These are phyloP conservation scores for Siphlonurus alternatus DNA, from an alignment of 2,888 invertebrate genomes.

Conservation along the genomic window DNA sequence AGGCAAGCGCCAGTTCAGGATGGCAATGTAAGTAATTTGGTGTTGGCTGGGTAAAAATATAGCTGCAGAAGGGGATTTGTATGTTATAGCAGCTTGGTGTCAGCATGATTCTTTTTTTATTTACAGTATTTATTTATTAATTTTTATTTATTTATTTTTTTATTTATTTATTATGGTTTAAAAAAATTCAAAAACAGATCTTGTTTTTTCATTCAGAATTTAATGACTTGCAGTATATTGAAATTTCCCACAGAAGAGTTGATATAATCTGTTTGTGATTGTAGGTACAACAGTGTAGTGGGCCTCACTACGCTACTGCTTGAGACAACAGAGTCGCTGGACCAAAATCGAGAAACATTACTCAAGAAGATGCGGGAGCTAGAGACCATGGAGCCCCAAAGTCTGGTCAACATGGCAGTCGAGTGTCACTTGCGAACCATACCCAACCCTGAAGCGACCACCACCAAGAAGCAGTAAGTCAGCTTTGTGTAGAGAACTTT, in stretches of 20 bases:
- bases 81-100: background rate
- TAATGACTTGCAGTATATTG: too few species aligned
- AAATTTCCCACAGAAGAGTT: too few species aligned
- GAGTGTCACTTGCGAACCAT: constrained; percentile 37
- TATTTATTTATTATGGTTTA: background rate
- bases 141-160: background rate
- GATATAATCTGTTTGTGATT: background rate
- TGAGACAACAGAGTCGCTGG: background rate
- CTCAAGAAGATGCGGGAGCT: background rate
- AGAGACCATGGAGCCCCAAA: constrained; percentile 1
- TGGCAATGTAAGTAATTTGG: background rate
- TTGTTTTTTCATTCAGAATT: background rate
- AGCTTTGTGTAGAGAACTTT: too few species aligned
- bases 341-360: background rate
- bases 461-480: constrained; percentile 26
- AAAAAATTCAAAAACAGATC: too few species aligned
- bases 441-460: constrained; percentile 19
- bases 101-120: background rate
- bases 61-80: too few species aligned
- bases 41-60: too few species aligned
- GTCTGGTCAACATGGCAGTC: constrained; percentile 31
- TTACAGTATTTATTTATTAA: background rate
- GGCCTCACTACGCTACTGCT: background rate
- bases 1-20: background rate
- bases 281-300: background rate